phyloP scores from a whole-genome alignment of 2,797 vertebrate genomes.

The Enteromius anoplus region DNA sequence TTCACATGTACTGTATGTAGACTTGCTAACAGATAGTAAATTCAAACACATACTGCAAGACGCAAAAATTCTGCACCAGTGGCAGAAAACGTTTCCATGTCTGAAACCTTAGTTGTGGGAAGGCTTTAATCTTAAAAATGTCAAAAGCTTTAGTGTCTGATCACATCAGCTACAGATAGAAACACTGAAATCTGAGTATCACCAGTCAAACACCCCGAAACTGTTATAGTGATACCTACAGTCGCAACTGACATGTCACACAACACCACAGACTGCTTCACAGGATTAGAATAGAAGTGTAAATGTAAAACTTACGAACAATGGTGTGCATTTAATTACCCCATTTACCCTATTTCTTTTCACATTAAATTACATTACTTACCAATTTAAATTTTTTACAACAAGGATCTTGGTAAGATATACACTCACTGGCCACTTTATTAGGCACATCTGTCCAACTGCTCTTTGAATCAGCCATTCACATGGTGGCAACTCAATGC shows the following conservation, averaged over 20 bases:
- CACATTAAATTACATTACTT: background rate
- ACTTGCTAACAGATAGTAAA: slow-evolving; percentile 4
- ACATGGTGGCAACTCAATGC: too few species aligned
- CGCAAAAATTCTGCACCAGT: too few species aligned
- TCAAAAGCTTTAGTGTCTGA: slow-evolving; percentile 18
- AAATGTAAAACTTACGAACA: background rate
- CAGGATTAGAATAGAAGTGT: background rate
- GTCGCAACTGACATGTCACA: background rate
- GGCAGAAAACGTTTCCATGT: background rate
- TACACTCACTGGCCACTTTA: too few species aligned
- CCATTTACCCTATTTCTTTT: too few species aligned
- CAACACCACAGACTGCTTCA: background rate
- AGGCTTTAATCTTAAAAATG: slow-evolving; percentile 5
- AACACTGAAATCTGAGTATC: slow-evolving; percentile 19
- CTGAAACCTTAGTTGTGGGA: slow-evolving; percentile 38
- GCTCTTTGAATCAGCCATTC: too few species aligned
- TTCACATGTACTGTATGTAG: background rate
- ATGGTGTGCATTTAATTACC: background rate
- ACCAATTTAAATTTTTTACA: background rate
- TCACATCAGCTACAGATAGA: slow-evolving; percentile 11
- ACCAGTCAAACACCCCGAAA: background rate
- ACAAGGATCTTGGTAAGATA: background rate
- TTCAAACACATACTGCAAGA: background rate
- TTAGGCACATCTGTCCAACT: too few species aligned
- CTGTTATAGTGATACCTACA: background rate